Evolutionary conservation across 2,797 vertebrate species (phyloP), one percentile per base, ranked within the genome.

Genomic region (Rhinichthys osculus): DNA sequence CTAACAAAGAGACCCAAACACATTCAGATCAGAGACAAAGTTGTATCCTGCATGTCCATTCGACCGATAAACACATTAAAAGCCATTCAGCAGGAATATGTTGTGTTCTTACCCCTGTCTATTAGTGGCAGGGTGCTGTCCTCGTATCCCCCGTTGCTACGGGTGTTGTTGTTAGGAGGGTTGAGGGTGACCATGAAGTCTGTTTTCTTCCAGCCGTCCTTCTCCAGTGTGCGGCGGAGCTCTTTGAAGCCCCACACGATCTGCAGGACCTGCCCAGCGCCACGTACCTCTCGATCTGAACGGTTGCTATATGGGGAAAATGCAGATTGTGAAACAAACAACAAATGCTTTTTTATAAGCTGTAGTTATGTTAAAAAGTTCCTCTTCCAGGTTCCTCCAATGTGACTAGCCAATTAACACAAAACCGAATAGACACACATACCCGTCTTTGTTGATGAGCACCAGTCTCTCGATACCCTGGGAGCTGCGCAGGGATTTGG

Each of bases 171-270:
- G 86, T 91, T 94, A 4, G 95, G 88, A 13, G 94, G 96, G 91
- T 94, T 96, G 62, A 97, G 89, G 91, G 96, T 97, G 90, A 98
- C 96, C 96, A 97, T 92, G 90, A 99, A 99, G 92, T 99, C 98
- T 0, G 96, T 97, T 92, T 99, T 99, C 93, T 99, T 99, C 98
- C 98, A 99, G 52, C 98, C 98, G 35, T 99, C 98, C 87, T 99
- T 99, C 89, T 99, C 97, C 82, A 99, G 93, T 7, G 97, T 97
- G 83, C 97, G 97, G 83, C 97, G 94, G 83, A 99, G 95, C 88
- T 98, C 98, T 88, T 98, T 98, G 89, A 97, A 97, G 3, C 94
- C 97, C 98, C 98, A 99, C 64, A 99, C 92, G 0, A 96, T 97
- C 94, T 99, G 98, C 89, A 99, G 91, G 59, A 98, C 96, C 0